phyloP scores from a whole-genome alignment of 1,140 invertebrate species.

The Cephus cinctus region DNA sequence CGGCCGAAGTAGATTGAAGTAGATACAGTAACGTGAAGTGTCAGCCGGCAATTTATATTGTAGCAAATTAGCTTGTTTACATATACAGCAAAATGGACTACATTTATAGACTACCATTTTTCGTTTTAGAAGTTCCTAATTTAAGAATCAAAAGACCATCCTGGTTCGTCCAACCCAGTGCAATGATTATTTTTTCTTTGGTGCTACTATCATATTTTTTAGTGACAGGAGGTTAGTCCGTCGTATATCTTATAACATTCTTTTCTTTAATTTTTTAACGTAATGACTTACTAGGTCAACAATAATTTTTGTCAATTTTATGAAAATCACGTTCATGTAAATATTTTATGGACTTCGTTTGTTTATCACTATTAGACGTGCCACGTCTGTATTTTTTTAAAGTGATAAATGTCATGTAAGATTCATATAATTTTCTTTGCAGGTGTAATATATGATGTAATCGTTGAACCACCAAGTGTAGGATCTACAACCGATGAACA shows the following conservation, averaged over 20 bases:
- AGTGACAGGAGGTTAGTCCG: conserved; percentile 88
- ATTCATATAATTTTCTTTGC: conserved; percentile 48
- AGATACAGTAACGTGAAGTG: too few relatives aligned
- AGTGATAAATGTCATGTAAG: too few relatives aligned
- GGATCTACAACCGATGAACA: conserved; percentile 96
- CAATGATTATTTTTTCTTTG: conserved; percentile 90
- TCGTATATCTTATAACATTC: conserved; percentile 6
- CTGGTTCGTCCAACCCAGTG: conserved; percentile 89
- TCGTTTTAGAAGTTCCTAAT: conserved; percentile 86
- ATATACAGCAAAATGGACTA: conserved; percentile 80
- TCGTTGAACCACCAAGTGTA: conserved; percentile 96
- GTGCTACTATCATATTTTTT: conserved; percentile 95
- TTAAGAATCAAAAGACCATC: conserved; percentile 88
- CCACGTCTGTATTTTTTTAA: too few relatives aligned
- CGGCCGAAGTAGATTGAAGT: too few relatives aligned
- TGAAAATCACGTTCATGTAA: too few relatives aligned
- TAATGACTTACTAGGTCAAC: too few relatives aligned
- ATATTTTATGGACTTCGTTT: too few relatives aligned
- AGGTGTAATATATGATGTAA: conserved; percentile 99
- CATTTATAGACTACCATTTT: conserved; percentile 77
- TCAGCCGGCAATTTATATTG: too few relatives aligned
- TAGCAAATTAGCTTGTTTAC: too few relatives aligned
- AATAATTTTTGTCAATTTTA: too few relatives aligned
- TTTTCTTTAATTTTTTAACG: background rate
- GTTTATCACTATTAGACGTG: too few relatives aligned